phyloP scores from a whole-genome alignment of 2,888 invertebrate species.

The Drosophila emarginata region DNA sequence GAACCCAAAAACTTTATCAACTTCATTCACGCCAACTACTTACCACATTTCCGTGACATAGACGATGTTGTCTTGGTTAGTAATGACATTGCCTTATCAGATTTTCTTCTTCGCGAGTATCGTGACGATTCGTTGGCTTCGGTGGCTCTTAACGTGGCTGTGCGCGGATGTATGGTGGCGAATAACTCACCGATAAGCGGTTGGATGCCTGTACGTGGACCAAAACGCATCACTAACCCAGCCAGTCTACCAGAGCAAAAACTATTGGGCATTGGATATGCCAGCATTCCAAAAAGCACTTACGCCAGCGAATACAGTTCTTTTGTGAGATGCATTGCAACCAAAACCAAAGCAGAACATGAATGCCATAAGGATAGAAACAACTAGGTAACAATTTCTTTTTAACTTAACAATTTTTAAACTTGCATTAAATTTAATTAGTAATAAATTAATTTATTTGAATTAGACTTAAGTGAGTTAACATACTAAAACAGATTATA shows the following conservation, averaged over 20 bases:
- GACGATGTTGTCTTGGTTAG: conserved; percentile 86
- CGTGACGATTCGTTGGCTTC: conserved; percentile 79
- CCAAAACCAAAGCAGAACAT: not conserved
- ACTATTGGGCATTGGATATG: conserved; percentile 45
- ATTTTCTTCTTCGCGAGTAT: conserved; percentile 87
- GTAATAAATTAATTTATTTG: not conserved
- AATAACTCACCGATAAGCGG: conserved; percentile 87
- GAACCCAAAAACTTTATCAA: conserved; percentile 87
- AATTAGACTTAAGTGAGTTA: not conserved
- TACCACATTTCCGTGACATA: conserved; percentile 87
- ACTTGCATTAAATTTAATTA: not conserved
- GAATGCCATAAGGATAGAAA: not conserved
- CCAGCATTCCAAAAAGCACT: conserved; percentile 50
- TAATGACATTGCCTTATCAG: conserved; percentile 88
- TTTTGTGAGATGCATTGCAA: conserved; percentile 52
- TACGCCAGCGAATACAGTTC: conserved; percentile 63
- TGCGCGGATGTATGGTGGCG: conserved; percentile 88
- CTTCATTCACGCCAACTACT: conserved; percentile 89
- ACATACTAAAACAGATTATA: too few relatives aligned
- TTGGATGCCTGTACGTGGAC: conserved; percentile 89
- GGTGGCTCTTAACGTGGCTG: conserved; percentile 86
- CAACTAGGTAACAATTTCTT: not conserved
- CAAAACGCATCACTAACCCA: conserved; percentile 57
- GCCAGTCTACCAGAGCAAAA: conserved; percentile 37
- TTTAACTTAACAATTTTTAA: not conserved